A percentile compares a stretch with the other conserved stretches of the same genome.
These are phyloP conservation scores for Ptychadena robeensis DNA, from an alignment of 2,797 vertebrate species.

Conservation along the genomic window DNA sequence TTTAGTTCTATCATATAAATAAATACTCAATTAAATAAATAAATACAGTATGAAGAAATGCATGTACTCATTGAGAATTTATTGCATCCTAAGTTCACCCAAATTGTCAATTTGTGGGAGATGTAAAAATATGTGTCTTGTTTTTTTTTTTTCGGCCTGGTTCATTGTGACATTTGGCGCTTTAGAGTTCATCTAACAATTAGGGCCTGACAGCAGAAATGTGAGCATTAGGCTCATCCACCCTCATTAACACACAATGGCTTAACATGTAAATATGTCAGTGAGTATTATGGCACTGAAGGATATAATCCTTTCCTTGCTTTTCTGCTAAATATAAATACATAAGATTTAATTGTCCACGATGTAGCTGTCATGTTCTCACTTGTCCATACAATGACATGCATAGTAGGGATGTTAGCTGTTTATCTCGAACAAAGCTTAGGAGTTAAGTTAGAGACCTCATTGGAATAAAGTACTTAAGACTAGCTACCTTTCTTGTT, in stretches of 20 bases:
- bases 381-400: conserved; percentile 1
- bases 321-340: conserved; percentile 9
- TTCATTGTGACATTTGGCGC: neutral
- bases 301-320: conserved; percentile 6
- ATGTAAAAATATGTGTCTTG: neutral
- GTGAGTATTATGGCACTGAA: neutral
- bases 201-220: neutral
- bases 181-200: neutral
- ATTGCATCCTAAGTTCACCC: neutral
- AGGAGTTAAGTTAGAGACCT: neutral
- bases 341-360: conserved; percentile 16
- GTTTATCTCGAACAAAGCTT: neutral
- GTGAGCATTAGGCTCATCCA: neutral
- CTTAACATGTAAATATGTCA: conserved; percentile 10
- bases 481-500: neutral
- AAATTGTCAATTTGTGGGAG: neutral
- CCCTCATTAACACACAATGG: conserved; percentile 7
- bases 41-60: no score
- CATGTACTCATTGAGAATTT: no score
- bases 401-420: neutral
- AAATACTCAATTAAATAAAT: no score
- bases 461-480: neutral
- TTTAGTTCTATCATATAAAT: no score
- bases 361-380: conserved; percentile 19
- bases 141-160: neutral